phyloP scores from a whole-genome alignment of 2,888 invertebrate genomes.

The Nineta flava region DNA sequence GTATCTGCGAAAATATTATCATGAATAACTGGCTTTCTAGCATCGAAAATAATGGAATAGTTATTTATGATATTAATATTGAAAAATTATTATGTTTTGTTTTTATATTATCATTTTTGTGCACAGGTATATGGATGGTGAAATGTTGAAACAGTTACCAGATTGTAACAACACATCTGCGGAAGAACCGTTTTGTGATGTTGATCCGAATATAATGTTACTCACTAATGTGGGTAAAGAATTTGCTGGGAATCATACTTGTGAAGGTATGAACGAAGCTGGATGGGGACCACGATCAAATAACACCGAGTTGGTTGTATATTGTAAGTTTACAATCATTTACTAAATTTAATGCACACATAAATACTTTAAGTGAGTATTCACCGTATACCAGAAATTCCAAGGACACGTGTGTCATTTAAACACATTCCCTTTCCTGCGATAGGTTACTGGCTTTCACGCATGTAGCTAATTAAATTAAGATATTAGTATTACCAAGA shows the following conservation, averaged over 20 bases:
- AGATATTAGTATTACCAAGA: too few species aligned
- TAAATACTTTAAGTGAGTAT: conserved; percentile 61
- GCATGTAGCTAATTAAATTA: too few species aligned
- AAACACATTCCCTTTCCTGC: too few species aligned
- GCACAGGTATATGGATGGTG: conserved; percentile 67
- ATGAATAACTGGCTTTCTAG: not conserved
- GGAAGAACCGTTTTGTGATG: conserved; percentile 54
- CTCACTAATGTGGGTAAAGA: conserved; percentile 73
- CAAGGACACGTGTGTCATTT: too few species aligned
- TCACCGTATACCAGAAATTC: too few species aligned
- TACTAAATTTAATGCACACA: conserved; percentile 19
- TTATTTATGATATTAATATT: not conserved
- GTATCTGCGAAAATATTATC: conserved; percentile 2
- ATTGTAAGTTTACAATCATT: conserved; percentile 41
- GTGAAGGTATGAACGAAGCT: conserved; percentile 75
- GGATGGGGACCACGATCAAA: conserved; percentile 74
- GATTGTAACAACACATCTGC: conserved; percentile 48
- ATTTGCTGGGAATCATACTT: conserved; percentile 89
- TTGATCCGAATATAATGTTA: conserved; percentile 72
- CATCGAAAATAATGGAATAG: too few species aligned
- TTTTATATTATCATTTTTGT: too few species aligned
- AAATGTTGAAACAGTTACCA: conserved; percentile 68
- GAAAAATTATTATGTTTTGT: too few species aligned
- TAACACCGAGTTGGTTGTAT: conserved; percentile 62
- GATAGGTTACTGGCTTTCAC: too few species aligned